phyloP scores from a whole-genome alignment of 2,797 vertebrate species.

The Aulostomus chinensis region DNA sequence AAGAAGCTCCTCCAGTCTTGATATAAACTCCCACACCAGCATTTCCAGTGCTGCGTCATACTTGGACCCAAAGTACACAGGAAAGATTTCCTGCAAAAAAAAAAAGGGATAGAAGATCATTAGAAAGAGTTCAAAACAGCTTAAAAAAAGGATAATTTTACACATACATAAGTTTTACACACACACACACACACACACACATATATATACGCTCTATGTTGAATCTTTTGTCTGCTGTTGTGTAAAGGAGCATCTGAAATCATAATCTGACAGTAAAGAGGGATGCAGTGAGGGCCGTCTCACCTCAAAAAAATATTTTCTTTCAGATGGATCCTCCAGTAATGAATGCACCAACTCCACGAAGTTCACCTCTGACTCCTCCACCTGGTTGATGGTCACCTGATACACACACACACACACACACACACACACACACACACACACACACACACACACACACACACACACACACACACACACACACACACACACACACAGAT shows the following conservation, averaged over 20 bases:
- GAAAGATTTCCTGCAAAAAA: conserved; percentile 68
- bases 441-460: too few relatives aligned
- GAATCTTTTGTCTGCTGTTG: too few relatives aligned
- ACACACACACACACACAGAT: too few relatives aligned
- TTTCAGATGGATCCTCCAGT: conserved; percentile 67
- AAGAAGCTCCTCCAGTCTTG: conserved; percentile 80
- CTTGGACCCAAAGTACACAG: conserved; percentile 72
- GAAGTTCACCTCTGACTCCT: conserved; percentile 77
- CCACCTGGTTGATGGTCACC: conserved; percentile 74
- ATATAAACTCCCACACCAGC: conserved; percentile 83
- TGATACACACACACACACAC: conserved; percentile 29
- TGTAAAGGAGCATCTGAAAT: not conserved
- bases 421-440: too few relatives aligned
- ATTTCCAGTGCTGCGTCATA: conserved; percentile 75
- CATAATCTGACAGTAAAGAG: not conserved
- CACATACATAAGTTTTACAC: too few relatives aligned
- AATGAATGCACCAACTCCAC: conserved; percentile 75
- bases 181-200: too few relatives aligned
- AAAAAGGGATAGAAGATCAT: not conserved
- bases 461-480: not conserved
- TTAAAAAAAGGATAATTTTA: too few relatives aligned
- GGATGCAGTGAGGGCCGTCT: not conserved
- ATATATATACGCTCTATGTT: too few relatives aligned
- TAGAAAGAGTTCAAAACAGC: too few relatives aligned
- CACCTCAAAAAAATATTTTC: conserved; percentile 77